Conservation (phyloP, 37 sponge, comb jelly and placozoan genomes). For the Petrosia ficiformis region DNA sequence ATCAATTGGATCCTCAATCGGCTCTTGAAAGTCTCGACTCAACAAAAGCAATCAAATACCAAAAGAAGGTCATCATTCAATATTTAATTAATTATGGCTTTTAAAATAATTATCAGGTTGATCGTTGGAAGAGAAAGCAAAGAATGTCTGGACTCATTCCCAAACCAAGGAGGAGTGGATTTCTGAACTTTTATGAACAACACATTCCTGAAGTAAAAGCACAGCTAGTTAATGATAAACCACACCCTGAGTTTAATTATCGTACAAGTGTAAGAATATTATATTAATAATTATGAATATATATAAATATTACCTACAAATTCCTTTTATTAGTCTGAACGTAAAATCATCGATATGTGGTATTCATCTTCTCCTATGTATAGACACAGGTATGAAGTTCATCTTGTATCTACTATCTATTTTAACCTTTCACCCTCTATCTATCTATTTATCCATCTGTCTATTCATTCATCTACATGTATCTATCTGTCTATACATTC, state of each 20-base stretch:
- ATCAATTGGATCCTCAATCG: slow-evolving; percentile 38
- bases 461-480: too few species aligned
- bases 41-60: slow-evolving; percentile 33
- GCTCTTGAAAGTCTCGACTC: slow-evolving; percentile 36
- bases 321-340: slow-evolving; percentile 11
- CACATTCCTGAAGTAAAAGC: slow-evolving; percentile 38
- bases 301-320: neutral
- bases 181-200: slow-evolving; percentile 47
- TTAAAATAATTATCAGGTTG: slow-evolving; percentile 57
- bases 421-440: too few species aligned
- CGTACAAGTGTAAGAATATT: slow-evolving; percentile 6
- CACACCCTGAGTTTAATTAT: slow-evolving; percentile 2
- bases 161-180: slow-evolving; percentile 28
- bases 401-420: too few species aligned
- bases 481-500: too few species aligned
- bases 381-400: slow-evolving; percentile 16
- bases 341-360: slow-evolving; percentile 41
- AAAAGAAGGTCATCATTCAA: slow-evolving; percentile 53
- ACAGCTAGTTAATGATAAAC: too few species aligned
- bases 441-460: neutral
- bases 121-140: slow-evolving; percentile 44
- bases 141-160: neutral
- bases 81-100: too few species aligned
- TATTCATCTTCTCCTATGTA: slow-evolving; percentile 29
- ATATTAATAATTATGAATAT: neutral